Base-by-base conservation (phyloP, 2,797 vertebrate genomes). In the Psittacula derbiana region DNA sequence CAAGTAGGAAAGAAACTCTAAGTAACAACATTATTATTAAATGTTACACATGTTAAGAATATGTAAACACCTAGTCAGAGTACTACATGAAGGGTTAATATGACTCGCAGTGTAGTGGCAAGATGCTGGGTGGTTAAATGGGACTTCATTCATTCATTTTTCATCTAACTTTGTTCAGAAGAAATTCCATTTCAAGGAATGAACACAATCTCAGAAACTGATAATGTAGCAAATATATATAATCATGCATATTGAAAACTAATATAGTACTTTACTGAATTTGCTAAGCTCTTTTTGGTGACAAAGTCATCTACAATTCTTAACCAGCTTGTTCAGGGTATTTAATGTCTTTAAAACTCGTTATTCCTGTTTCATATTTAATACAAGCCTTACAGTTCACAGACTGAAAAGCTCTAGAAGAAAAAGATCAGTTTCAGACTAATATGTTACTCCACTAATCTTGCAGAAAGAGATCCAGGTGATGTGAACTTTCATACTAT, bases 321-420 rank as follows among this genome's bases (percentile, higher is more conserved):
- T 95, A 84, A 80, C 76, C 27, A 75, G 58, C 73, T 96, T 93
- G 80, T 90, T 93, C 65, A 44, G n/a, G 53, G 44, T 91, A 94
- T 84, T 92, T 92, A 96, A 79, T 82, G 36, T 65, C 72, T 93
- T 93, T 88, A 93, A 95, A 93, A 78, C 49, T 89, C 52, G 69
- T 96, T 96, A 93, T 92, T 95, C 50, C 41, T 70, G 52, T 80
- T 96, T 92, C 86, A 81, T 76, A 87, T 83, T 93, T 88, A 86
- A 88, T 80, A 65, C 27, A 81, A 93, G 9, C 11, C 49, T 70
- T 80, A 85, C 80, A 96, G 85, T 93, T 96, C 88, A 96, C 76
- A 75, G 55, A 84, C 53, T 86, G 80, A 95, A 95, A 92, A 13
- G 2, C 30, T 79, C 46, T 74, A 67, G 70, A 87, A 58, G 62